Evolutionary conservation across 2,888 invertebrate genomes (phyloP), one percentile per base, ranked within the genome.

Genomic region (Lutraria lutraria): DNA sequence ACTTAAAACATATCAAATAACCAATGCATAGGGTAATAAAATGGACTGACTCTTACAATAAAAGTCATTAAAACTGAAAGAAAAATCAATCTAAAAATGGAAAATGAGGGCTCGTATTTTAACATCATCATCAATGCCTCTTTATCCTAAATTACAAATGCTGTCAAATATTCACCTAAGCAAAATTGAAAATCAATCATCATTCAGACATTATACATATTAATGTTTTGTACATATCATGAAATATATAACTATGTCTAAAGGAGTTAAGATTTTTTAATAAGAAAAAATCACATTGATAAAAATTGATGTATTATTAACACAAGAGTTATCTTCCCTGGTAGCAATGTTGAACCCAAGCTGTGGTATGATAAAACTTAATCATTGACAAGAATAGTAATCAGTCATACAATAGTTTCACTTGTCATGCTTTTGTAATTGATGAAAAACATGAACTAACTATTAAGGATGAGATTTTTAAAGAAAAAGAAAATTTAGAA

Each of bases 1-100:
- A 76, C 34, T 76, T 76, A 76, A 76, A 76, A 76, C 76, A 31
- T 76, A 76, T 76, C 76, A 76, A 76, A 76, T 76, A 25, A 76
- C 76, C 76, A 76, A 76, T 76, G 16, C 19, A 12, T 6, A 34
- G 76, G 76, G 76, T 76, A 76, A 76, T 81, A 60, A 83, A 54
- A 56, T 34, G 31, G 4, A 31, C 21, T 72, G 43, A 43, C 72
- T 72, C 72, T 83, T 88, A 19, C 80, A 84, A 81, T 81, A 54
- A 52, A 31, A 31, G 53, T 88, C 68, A 84, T 84, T 88, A 88
- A 84, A 88, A 84, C 68, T 80, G 84, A 88, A 88, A 88, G 87
- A 56, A 83, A 83, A 83, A 88, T 88, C 52, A 84, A 68, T 88
- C 88, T 84, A 60, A 34, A 15, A 29, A 76, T 56, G 34, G 63